Conservation (phyloP, 1,140 invertebrate genomes). For the Acyrthosiphon pisum region DNA sequence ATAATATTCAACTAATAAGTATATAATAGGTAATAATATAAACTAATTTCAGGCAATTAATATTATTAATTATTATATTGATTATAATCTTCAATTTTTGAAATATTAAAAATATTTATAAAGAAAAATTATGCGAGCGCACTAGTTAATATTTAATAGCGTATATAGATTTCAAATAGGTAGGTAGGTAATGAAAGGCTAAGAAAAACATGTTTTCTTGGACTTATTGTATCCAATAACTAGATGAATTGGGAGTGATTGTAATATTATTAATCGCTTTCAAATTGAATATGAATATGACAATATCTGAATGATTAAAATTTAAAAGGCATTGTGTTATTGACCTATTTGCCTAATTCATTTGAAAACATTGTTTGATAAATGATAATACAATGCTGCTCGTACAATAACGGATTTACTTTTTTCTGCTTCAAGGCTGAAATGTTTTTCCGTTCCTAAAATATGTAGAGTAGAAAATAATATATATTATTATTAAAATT, state of each 20-base stretch:
- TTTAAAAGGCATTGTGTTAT: background rate
- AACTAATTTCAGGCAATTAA: background rate
- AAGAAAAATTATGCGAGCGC: background rate
- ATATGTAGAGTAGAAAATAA: background rate
- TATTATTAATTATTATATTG: background rate
- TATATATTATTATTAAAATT: background rate
- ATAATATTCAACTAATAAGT: background rate
- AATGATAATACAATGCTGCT: background rate
- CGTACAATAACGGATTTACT: background rate
- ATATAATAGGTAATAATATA: background rate
- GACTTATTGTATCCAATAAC: background rate
- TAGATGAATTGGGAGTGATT: background rate
- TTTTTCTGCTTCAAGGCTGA: background rate
- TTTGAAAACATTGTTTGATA: slow-evolving; percentile 25
- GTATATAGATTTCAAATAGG: background rate
- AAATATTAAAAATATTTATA: background rate
- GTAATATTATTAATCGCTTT: slow-evolving; percentile 44
- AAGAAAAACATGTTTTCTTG: background rate
- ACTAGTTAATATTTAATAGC: background rate
- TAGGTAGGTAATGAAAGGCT: background rate
- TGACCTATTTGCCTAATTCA: slow-evolving; percentile 40
- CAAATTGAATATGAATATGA: slow-evolving; percentile 4
- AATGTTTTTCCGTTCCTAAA: background rate
- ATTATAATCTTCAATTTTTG: background rate
- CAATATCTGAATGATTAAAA: slow-evolving; percentile 21